A percentile compares a stretch with the other conserved stretches of the same genome.
These are phyloP conservation scores for Ramphastos sulfuratus DNA, from an alignment of 2,113 vertebrate species.

Conservation along the genomic window DNA sequence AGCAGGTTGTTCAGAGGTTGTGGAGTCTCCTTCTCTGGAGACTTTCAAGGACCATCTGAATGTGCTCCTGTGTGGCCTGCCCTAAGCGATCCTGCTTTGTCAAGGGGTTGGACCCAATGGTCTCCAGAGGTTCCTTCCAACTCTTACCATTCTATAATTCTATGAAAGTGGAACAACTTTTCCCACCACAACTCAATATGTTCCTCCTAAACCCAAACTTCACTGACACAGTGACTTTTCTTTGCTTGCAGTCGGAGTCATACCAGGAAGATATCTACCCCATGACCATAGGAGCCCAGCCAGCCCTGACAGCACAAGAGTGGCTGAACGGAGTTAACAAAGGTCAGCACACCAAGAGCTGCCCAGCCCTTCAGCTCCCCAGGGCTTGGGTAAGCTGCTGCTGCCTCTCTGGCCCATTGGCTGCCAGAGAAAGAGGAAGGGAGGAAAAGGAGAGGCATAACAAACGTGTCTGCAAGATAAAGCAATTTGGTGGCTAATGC, in stretches of 20 bases:
- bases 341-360: slow-evolving; percentile 77
- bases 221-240: background rate
- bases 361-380: background rate
- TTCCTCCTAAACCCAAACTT: background rate
- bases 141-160: too few relatives aligned
- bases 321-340: slow-evolving; percentile 89
- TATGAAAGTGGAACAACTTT: background rate
- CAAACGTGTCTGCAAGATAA: background rate
- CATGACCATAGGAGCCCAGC: slow-evolving; percentile 83
- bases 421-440: background rate
- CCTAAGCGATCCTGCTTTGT: too few relatives aligned
- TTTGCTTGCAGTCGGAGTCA: slow-evolving; percentile 85
- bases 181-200: background rate
- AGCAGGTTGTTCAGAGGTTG: too few relatives aligned
- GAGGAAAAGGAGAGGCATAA: background rate
- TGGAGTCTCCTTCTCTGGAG: too few relatives aligned
- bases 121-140: too few relatives aligned
- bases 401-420: background rate
- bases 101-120: too few relatives aligned
- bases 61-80: too few relatives aligned
- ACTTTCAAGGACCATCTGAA: too few relatives aligned
- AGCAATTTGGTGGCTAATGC: background rate
- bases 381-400: background rate
- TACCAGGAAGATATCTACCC: slow-evolving; percentile 99
- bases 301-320: slow-evolving; percentile 86